These are phyloP conservation scores for Fopius arisanus DNA, from an alignment of 1,140 invertebrate genomes.

Conservation along the genomic window DNA sequence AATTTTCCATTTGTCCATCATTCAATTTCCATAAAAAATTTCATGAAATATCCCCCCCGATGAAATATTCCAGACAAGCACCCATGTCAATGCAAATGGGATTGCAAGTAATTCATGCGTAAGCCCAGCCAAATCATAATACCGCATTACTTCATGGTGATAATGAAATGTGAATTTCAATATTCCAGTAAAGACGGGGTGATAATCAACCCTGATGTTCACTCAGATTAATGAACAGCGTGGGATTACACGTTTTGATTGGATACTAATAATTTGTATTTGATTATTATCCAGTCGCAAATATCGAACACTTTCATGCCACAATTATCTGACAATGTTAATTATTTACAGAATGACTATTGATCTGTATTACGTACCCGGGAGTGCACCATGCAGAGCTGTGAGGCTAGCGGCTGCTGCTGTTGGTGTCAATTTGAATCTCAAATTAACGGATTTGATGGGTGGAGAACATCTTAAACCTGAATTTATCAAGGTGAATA, in stretches of 20 bases:
- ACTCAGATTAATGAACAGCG: neutral
- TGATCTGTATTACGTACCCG: conserved; percentile 73
- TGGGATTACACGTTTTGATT: neutral
- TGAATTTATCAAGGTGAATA: conserved; percentile 53
- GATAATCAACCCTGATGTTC: neutral
- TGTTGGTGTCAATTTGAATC: neutral
- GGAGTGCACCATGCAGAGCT: conserved; percentile 34
- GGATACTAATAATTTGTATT: neutral
- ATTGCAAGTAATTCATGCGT: neutral
- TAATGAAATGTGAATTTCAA: neutral
- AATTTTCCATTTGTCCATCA: no score
- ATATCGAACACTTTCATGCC: neutral
- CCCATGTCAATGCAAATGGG: neutral
- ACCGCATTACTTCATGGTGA: neutral
- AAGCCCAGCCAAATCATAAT: neutral
- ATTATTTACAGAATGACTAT: conserved; percentile 56
- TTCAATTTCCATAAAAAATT: no score
- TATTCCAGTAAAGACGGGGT: neutral
- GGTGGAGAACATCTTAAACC: neutral
- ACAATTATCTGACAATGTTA: neutral
- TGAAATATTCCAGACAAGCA: neutral
- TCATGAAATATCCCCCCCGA: no score
- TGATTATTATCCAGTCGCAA: neutral
- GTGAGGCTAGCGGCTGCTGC: neutral
- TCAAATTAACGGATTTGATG: neutral